Conservation (phyloP, 1,140 invertebrate genomes). For the Teleopsis dalmanni region DNA sequence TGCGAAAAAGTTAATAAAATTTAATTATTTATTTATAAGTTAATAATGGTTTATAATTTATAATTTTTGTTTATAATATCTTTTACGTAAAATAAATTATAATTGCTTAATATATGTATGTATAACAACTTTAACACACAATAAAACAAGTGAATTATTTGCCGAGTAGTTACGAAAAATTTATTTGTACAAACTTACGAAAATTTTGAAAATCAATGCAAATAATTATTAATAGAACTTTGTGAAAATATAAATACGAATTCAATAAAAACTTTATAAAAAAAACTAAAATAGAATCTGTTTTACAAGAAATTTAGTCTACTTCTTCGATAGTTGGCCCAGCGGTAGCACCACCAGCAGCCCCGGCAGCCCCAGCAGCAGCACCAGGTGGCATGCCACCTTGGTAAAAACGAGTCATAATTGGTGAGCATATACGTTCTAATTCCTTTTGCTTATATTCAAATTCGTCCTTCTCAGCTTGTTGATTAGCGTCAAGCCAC, state of each 20-base stretch:
- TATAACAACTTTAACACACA: too few species aligned
- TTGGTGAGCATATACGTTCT: constrained; percentile 75
- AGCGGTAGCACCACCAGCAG: constrained; percentile 49
- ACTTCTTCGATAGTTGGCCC: constrained; percentile 93
- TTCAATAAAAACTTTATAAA: background rate
- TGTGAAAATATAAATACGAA: constrained; percentile 2
- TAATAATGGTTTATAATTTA: too few species aligned
- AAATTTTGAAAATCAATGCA: background rate
- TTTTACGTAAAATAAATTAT: too few species aligned
- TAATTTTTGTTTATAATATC: too few species aligned
- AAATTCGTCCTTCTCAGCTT: constrained; percentile 86
- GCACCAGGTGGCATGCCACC: constrained; percentile 46
- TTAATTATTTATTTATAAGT: too few species aligned
- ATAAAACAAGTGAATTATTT: too few species aligned
- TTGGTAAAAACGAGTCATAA: constrained; percentile 76
- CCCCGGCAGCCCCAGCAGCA: constrained; percentile 47
- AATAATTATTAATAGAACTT: background rate
- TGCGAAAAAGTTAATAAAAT: too few species aligned
- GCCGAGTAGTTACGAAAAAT: too few species aligned
- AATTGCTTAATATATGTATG: too few species aligned
- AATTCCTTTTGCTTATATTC: constrained; percentile 86
- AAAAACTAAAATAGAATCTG: background rate
- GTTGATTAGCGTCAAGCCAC: constrained; percentile 92
- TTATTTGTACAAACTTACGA: too few species aligned
- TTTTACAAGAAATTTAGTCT: constrained; percentile 59